phyloP scores from a whole-genome alignment of 23 tunicate genomes.

The Phallusia fumigata region DNA sequence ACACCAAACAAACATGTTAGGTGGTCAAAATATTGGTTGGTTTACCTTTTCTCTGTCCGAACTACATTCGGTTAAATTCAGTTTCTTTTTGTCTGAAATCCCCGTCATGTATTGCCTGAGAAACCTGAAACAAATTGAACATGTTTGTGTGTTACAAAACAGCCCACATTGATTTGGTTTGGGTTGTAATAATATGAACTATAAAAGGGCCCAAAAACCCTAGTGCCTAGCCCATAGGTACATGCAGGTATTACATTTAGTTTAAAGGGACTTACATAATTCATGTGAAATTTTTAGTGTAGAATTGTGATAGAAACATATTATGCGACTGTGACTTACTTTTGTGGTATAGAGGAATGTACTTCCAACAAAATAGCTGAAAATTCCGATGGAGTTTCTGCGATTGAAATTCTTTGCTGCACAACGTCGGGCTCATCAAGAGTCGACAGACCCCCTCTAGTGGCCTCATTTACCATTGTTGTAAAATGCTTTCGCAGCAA shows the following conservation, averaged over 20 bases:
- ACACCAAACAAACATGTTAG: no score
- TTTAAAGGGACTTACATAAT: no score
- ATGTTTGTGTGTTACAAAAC: no score
- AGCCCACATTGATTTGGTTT: no score
- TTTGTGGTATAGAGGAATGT: constrained; percentile 31
- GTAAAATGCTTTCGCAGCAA: constrained; percentile 29
- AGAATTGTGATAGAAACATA: no score
- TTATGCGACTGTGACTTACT: no score
- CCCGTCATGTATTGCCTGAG: constrained; percentile 58
- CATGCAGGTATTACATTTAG: background rate
- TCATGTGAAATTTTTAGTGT: no score
- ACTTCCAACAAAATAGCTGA: constrained; percentile 37
- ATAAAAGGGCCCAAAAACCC: no score
- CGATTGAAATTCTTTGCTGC: constrained; percentile 41
- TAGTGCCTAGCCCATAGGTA: no score
- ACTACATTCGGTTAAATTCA: background rate
- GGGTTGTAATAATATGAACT: no score
- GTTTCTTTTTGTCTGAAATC: constrained; percentile 42
- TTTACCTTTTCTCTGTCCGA: constrained; percentile 48
- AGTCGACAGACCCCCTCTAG: constrained; percentile 36
- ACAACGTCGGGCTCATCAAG: constrained; percentile 51
- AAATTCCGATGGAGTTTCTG: constrained; percentile 44
- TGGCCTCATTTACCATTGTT: constrained; percentile 45
- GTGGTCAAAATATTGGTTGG: no score
- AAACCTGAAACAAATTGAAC: no score